Percentiles rank a stretch among this genome's conserved stretches.
Conservation (phyloP, 2,888 invertebrate species). For the Chesias legatella region DNA sequence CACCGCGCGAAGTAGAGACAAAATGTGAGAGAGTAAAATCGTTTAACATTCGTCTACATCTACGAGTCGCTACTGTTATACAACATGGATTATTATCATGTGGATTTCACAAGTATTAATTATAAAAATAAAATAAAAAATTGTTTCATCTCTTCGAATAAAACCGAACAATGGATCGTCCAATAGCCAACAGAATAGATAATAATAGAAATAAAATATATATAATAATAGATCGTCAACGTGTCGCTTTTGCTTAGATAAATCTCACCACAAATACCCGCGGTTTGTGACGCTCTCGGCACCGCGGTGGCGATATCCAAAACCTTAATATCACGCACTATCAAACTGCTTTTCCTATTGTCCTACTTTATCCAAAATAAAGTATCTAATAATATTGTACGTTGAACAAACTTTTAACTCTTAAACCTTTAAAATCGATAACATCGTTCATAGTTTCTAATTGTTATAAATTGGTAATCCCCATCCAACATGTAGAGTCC, state of each 20-base stretch:
- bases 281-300: constrained; percentile 1
- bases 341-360: constrained; percentile 38
- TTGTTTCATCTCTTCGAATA: constrained; percentile 38
- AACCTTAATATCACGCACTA: constrained; percentile 38
- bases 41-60: constrained; percentile 31
- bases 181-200: no score
- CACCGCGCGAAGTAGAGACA: constrained; percentile 28
- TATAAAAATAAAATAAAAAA: constrained; percentile 30
- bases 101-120: constrained; percentile 24
- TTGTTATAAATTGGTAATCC: constrained; percentile 26
- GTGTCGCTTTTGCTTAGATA: background rate
- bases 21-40: constrained; percentile 33
- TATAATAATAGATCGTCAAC: no score
- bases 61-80: constrained; percentile 40
- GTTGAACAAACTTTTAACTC: constrained; percentile 41
- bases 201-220: no score
- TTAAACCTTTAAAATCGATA: constrained; percentile 40
- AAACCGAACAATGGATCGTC: constrained; percentile 28
- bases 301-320: constrained; percentile 18
- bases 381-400: constrained; percentile 27
- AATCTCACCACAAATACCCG: background rate
- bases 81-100: constrained; percentile 35
- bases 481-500: constrained; percentile 28
- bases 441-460: constrained; percentile 43
- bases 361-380: constrained; percentile 41